Conservation (phyloP, 2,888 invertebrate genomes). For the Polydrusus cervinus region DNA sequence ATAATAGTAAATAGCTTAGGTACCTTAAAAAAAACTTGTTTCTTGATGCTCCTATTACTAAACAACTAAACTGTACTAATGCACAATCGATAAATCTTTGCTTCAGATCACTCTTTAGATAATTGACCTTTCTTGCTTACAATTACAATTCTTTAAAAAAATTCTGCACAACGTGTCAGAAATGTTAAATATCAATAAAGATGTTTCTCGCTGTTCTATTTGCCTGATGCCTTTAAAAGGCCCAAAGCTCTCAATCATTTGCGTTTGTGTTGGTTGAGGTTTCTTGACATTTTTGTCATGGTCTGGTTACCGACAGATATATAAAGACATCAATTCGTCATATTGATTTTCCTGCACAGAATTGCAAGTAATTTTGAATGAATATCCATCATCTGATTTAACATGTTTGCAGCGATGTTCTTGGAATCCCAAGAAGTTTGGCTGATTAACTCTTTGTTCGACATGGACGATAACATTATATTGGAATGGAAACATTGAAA, state of each 20-base stretch:
- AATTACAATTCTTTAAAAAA: neutral
- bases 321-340: constrained; percentile 50
- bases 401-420: constrained; percentile 33
- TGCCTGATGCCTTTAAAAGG: constrained; percentile 38
- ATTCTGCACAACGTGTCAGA: constrained; percentile 11
- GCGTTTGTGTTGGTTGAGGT: constrained; percentile 39
- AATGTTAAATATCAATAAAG: constrained; percentile 34
- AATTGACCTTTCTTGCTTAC: neutral
- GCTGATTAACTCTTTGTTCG: constrained; percentile 28
- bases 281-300: constrained; percentile 42
- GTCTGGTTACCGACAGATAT: constrained; percentile 39
- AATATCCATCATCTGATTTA: constrained; percentile 42
- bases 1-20: too few relatives aligned
- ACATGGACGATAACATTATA: neutral
- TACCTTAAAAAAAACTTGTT: too few relatives aligned
- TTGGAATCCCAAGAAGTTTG: constrained; percentile 38
- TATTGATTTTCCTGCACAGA: constrained; percentile 19
- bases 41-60: too few relatives aligned
- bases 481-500: neutral
- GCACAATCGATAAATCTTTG: too few relatives aligned
- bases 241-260: constrained; percentile 43
- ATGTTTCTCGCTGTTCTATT: constrained; percentile 27
- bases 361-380: constrained; percentile 38
- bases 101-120: too few relatives aligned
- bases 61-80: too few relatives aligned